These are phyloP conservation scores for Intellagama lesueurii DNA, from an alignment of 2,797 vertebrate genomes.

Conservation along the genomic window DNA sequence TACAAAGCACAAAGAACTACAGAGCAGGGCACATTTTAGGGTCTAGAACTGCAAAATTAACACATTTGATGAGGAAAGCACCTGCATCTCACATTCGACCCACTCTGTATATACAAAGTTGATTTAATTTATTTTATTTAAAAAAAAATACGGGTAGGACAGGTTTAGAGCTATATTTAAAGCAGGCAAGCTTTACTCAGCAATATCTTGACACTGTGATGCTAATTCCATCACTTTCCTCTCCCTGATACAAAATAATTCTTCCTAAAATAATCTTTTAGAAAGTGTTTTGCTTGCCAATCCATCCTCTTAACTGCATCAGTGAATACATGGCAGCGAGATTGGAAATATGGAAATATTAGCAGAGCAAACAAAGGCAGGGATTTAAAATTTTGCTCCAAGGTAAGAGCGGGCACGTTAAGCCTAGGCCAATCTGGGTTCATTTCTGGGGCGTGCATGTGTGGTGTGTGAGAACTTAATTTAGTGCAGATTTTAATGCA, in stretches of 20 bases:
- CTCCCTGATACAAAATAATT: background rate
- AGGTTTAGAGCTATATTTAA: slow-evolving; percentile 4
- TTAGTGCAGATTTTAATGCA: background rate
- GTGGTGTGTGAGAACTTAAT: background rate
- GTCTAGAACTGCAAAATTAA: slow-evolving; percentile 16
- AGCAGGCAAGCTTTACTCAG: slow-evolving; percentile 6
- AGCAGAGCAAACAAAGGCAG: background rate
- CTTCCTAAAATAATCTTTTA: slow-evolving; percentile 15
- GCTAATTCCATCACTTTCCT: background rate
- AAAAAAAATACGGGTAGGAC: background rate
- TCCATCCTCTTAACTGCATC: slow-evolving; percentile 23
- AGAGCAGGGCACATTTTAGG: background rate
- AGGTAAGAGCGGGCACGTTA: background rate
- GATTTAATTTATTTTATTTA: background rate
- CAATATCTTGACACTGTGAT: background rate
- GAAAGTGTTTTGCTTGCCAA: slow-evolving; percentile 14
- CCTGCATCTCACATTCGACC: background rate
- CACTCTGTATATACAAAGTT: background rate
- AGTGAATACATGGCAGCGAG: background rate
- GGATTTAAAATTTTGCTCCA: background rate
- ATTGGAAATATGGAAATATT: background rate
- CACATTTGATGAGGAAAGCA: background rate
- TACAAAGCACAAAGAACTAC: background rate
- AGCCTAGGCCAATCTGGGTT: background rate
- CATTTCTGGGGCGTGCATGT: background rate